A percentile compares a stretch with the other conserved stretches of the same genome.
Conservation (phyloP, 1,140 invertebrate species). For the Tetramorium simillimum region DNA sequence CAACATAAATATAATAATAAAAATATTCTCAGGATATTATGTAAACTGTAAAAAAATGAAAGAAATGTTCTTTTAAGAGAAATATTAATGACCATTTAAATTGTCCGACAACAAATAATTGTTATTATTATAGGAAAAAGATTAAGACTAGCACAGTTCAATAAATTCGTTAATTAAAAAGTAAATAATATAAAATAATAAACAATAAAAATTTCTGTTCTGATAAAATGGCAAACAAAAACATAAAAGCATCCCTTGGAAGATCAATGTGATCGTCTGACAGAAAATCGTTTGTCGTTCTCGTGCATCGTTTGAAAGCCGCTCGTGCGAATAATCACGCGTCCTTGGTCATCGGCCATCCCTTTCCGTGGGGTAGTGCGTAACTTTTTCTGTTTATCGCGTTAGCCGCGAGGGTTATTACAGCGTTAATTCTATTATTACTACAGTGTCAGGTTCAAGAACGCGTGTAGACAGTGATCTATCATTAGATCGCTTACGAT, state of each 20-base stretch:
- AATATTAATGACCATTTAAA: neutral
- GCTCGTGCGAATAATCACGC: slow-evolving; percentile 65
- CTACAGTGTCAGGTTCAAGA: slow-evolving; percentile 69
- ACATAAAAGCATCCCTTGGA: neutral
- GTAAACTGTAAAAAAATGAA: neutral
- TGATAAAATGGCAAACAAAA: neutral
- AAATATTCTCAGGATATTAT: neutral
- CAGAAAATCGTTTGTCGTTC: slow-evolving; percentile 70
- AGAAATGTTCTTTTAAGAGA: neutral
- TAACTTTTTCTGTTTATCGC: slow-evolving; percentile 46
- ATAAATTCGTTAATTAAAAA: slow-evolving; percentile 17
- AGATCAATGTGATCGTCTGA: slow-evolving; percentile 63
- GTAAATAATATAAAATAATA: slow-evolving; percentile 5
- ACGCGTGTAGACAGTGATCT: slow-evolving; percentile 56
- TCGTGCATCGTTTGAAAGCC: slow-evolving; percentile 61
- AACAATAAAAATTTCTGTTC: slow-evolving; percentile 1
- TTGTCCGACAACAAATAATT: neutral
- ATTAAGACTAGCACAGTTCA: neutral
- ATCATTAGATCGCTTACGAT: slow-evolving; percentile 68
- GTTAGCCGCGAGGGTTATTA: slow-evolving; percentile 57
- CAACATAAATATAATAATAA: neutral
- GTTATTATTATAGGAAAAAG: neutral
- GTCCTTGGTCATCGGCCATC: slow-evolving; percentile 54
- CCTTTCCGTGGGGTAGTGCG: slow-evolving; percentile 23
- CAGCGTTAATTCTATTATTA: slow-evolving; percentile 72